Percentiles rank a stretch among this genome's conserved stretches.
These are phyloP conservation scores for Probosciger aterrimus DNA, from an alignment of 2,113 vertebrate species.

Conservation along the genomic window DNA sequence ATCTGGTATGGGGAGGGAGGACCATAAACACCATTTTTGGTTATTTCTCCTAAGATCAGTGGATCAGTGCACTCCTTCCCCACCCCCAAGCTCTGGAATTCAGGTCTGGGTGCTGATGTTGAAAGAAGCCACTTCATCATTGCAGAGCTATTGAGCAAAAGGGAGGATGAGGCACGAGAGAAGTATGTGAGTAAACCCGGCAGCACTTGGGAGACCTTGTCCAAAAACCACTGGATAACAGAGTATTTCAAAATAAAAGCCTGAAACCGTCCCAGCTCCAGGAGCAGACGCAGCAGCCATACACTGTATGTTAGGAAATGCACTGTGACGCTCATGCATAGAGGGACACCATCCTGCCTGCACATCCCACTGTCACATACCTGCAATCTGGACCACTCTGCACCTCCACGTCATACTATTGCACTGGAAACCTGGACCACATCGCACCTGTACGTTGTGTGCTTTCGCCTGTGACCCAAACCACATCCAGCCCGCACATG, in stretches of 20 bases:
- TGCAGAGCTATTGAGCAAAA: neutral
- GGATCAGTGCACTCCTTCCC: neutral
- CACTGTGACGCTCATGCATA: too few relatives aligned
- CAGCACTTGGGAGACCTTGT: neutral
- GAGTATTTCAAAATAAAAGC: slow-evolving; percentile 11
- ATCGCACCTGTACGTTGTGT: neutral
- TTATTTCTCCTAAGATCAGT: neutral
- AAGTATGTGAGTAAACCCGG: neutral
- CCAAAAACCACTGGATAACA: neutral
- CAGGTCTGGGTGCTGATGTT: neutral
- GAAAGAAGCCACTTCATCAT: slow-evolving; percentile 27
- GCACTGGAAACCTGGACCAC: rapidly evolving
- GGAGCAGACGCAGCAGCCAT: neutral
- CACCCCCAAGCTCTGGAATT: slow-evolving; percentile 15
- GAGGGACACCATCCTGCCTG: neutral
- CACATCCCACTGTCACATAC: neutral
- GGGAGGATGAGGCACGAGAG: neutral
- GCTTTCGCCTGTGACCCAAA: neutral
- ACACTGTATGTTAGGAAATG: rapidly evolving
- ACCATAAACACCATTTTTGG: neutral
- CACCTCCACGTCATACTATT: rapidly evolving
- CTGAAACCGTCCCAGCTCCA: neutral
- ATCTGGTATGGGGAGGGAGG: neutral
- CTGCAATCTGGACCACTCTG: neutral
- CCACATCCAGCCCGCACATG: neutral